These are phyloP conservation scores for Psittacula echo DNA, from an alignment of 2,797 vertebrate species.

Conservation along the genomic window DNA sequence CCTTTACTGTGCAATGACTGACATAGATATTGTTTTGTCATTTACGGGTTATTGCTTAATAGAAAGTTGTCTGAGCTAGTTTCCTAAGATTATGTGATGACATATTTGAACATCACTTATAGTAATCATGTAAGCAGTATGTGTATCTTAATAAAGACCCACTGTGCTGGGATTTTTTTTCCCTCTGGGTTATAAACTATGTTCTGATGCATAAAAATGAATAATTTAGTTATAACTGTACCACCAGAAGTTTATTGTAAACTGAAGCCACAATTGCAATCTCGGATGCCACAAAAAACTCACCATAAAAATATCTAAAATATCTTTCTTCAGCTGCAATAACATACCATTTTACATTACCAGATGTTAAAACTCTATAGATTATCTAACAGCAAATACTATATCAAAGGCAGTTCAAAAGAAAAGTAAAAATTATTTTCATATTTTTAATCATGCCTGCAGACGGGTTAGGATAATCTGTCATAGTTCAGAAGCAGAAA, in stretches of 20 bases:
- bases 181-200: conserved; percentile 10
- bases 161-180: neutral
- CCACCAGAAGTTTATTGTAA: conserved; percentile 47
- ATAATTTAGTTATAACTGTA: conserved; percentile 45
- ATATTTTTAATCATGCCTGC: conserved; percentile 50
- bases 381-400: conserved; percentile 54
- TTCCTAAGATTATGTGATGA: conserved; percentile 48
- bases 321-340: conserved; percentile 45
- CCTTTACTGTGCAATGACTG: conserved; percentile 4
- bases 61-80: conserved; percentile 19
- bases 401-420: conserved; percentile 61
- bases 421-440: conserved; percentile 63
- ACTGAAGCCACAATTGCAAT: conserved; percentile 50
- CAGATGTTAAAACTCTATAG: conserved; percentile 62
- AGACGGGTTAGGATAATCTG: conserved; percentile 51
- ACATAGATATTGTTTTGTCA: conserved; percentile 35
- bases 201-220: conserved; percentile 32
- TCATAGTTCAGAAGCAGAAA: conserved; percentile 43
- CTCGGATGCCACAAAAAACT: conserved; percentile 26
- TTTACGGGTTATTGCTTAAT: conserved; percentile 48
- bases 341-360: conserved; percentile 30
- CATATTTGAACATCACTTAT: neutral
- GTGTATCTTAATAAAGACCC: conserved; percentile 33
- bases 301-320: conserved; percentile 29
- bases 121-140: neutral